Evolutionary conservation across 1,140 invertebrate genomes (phyloP), one percentile per base, ranked within the genome.

Genomic region (Leptoteleia sp.): DNA sequence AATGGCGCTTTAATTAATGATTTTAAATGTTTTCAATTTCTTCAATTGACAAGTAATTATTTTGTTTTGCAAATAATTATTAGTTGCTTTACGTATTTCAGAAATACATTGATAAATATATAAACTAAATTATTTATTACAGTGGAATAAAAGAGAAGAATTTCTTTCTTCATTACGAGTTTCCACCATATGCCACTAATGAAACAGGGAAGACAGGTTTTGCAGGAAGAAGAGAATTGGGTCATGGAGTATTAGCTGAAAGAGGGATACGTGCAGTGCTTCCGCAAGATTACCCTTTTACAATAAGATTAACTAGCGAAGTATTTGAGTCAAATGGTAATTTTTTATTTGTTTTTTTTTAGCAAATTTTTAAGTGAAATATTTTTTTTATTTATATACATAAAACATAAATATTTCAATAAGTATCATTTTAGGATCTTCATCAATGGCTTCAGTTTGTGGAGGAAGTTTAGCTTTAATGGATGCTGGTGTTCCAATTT

Each of bases 121-220:
- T n/a, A n/a, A n/a, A n/a, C n/a, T n/a, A 38, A 52, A 43, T 65
- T 37, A 40, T 48, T 33, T 55, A 25, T 91, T 91, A 48, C 85
- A 97, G 96, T 76, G 97, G 96, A 22, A 82, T 97, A 22, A 98
- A 97, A 89, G 95, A 98, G 81, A 99, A 99, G 87, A 98, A 98
- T 88, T 99, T 99, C 88, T 98, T 99, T 90, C 90, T 99, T 0
- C 97, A 99, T 90, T 99, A 99, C 90, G 97, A 99, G 90, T 99
- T 99, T 90, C 99, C 98, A 8, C 94, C 96, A 0, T 99, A 96
- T 92, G 98, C 98, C 3, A 98, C 96, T 1, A 98, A 98, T 81
- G 98, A 99, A 89, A 94, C 95, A 50, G 95, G 95, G 1, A 90
- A 92, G 42, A 85, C 91, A 43, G 93, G 93, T 1, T 91, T 91